Evolutionary conservation across 2,888 invertebrate genomes (phyloP).

Genomic region (Epistrophe grossulariae): DNA sequence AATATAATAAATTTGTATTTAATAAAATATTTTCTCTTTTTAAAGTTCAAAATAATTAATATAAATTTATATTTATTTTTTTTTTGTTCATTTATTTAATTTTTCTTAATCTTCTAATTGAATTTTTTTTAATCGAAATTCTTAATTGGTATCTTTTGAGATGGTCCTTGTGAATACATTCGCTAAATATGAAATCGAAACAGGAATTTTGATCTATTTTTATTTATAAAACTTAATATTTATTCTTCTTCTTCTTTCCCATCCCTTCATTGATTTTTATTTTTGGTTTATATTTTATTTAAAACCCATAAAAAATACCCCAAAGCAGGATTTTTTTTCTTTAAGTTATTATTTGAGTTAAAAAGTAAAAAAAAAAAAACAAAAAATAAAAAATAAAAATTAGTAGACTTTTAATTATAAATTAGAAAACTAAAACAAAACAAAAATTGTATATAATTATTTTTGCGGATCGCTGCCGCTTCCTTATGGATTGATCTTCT

Average conservation of each 20-base stretch:
- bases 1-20: slow-evolving; percentile 47
- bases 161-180: slow-evolving; percentile 90
- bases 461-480: slow-evolving; percentile 83
- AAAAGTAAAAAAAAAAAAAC: slow-evolving; percentile 22
- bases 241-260: slow-evolving; percentile 59
- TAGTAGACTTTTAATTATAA: slow-evolving; percentile 48
- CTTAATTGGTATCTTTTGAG: slow-evolving; percentile 94
- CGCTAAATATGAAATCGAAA: slow-evolving; percentile 77
- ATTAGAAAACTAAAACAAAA: slow-evolving; percentile 76
- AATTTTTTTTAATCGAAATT: slow-evolving; percentile 75
- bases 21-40: slow-evolving; percentile 21
- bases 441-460: slow-evolving; percentile 77
- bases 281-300: slow-evolving; percentile 22
- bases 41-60: no score
- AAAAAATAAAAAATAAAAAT: slow-evolving; percentile 4
- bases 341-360: slow-evolving; percentile 15
- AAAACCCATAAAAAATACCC: slow-evolving; percentile 47
- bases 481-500: slow-evolving; percentile 80
- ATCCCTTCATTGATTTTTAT: slow-evolving; percentile 57
- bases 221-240: slow-evolving; percentile 38
- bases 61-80: slow-evolving; percentile 35
- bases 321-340: slow-evolving; percentile 46
- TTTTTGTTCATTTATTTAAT: background rate
- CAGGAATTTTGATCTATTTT: slow-evolving; percentile 66
- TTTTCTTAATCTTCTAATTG: slow-evolving; percentile 53